phyloP scores from a whole-genome alignment of 2,113 vertebrate genomes.

The Nesoenas mayeri region DNA sequence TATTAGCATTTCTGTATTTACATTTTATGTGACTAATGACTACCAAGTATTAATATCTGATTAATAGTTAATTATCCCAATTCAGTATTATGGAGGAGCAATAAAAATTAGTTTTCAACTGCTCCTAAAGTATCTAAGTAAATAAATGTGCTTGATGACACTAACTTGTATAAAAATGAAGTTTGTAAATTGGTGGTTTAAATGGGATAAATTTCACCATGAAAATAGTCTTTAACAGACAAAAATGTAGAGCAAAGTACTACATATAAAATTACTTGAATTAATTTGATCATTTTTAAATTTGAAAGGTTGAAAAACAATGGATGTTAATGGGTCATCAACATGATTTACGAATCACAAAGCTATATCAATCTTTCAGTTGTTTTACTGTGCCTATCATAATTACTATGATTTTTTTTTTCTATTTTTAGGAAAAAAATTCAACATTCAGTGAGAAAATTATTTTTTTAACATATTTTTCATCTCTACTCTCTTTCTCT shows the following conservation, averaged over 20 bases:
- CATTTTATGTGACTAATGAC: not conserved
- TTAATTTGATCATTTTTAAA: not conserved
- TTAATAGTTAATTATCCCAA: not conserved
- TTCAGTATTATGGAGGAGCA: not conserved
- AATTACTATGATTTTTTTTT: too few relatives aligned
- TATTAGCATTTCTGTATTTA: not conserved
- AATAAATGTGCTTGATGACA: not conserved
- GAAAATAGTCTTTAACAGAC: not conserved
- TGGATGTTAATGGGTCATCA: not conserved
- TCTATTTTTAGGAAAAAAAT: too few relatives aligned
- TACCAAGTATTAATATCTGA: not conserved
- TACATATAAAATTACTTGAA: not conserved
- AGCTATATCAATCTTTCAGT: not conserved
- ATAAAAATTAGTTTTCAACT: not conserved
- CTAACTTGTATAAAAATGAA: not conserved
- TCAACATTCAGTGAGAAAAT: not conserved
- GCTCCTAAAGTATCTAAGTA: not conserved
- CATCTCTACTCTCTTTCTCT: not conserved
- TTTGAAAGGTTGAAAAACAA: not conserved
- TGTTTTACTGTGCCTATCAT: not conserved
- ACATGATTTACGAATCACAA: not conserved
- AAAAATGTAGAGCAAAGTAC: not conserved
- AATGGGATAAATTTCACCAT: not conserved
- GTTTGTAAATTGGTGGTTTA: not conserved
- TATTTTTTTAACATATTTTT: not conserved